Percentiles rank a stretch among this genome's conserved stretches.
These are phyloP conservation scores for Rafetus swinhoei DNA, from an alignment of 2,113 vertebrate genomes.

Conservation along the genomic window DNA sequence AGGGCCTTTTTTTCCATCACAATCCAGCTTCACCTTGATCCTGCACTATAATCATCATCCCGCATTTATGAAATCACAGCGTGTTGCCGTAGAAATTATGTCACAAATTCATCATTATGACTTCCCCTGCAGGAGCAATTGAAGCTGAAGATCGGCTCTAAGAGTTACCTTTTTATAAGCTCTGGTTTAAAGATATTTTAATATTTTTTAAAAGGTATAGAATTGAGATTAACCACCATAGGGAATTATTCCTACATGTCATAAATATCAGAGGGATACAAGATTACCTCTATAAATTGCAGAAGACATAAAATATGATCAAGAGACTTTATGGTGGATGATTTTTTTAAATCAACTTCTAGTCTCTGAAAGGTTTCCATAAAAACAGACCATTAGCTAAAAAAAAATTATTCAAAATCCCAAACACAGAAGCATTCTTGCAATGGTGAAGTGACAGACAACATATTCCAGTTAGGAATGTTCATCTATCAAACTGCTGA, in stretches of 20 bases:
- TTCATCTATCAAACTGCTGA: slow-evolving; percentile 13
- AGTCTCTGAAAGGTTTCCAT: slow-evolving; percentile 26
- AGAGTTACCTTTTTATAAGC: slow-evolving; percentile 61
- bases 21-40: slow-evolving; percentile 76
- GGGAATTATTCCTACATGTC: slow-evolving; percentile 39
- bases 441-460: background rate
- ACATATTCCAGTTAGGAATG: background rate
- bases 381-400: slow-evolving; percentile 26
- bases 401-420: slow-evolving; percentile 3
- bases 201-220: slow-evolving; percentile 35
- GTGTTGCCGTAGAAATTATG: slow-evolving; percentile 69
- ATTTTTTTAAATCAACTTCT: slow-evolving; percentile 66
- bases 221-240: slow-evolving; percentile 32
- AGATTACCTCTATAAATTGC: slow-evolving; percentile 46
- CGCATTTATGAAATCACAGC: slow-evolving; percentile 77
- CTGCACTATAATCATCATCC: slow-evolving; percentile 68
- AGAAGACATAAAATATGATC: slow-evolving; percentile 60
- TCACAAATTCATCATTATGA: slow-evolving; percentile 72
- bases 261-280: slow-evolving; percentile 55
- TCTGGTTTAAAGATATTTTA: slow-evolving; percentile 52
- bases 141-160: slow-evolving; percentile 51
- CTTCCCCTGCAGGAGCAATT: slow-evolving; percentile 71
- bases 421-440: background rate
- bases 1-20: slow-evolving; percentile 59
- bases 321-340: slow-evolving; percentile 57